Evolutionary conservation across 92 coral and sea anemone genomes (phyloP).

Genomic region (Muricea muricata): DNA sequence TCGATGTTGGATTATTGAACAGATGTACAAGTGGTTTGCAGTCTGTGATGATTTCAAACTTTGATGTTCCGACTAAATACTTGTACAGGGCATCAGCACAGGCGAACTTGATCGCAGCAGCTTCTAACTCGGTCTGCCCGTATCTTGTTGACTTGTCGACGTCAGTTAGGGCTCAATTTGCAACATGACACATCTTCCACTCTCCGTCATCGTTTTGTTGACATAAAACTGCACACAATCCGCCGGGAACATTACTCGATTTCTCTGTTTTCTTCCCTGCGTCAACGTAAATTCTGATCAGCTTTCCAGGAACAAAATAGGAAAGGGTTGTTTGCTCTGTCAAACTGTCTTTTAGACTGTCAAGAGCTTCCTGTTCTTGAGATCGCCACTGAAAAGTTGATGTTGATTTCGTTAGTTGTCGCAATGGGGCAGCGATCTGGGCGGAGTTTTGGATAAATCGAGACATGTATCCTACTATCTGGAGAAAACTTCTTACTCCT

Average conservation of each 20-base stretch:
- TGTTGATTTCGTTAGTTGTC: slow-evolving; percentile 16
- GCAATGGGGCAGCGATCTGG: slow-evolving; percentile 17
- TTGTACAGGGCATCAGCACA: not conserved
- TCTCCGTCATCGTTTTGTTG: not conserved
- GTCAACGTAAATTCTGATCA: not conserved
- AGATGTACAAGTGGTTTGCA: too few relatives aligned
- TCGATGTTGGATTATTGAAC: too few relatives aligned
- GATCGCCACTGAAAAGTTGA: slow-evolving; percentile 32
- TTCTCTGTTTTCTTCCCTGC: not conserved
- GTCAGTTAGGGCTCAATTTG: slow-evolving; percentile 1
- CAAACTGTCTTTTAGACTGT: slow-evolving; percentile 3
- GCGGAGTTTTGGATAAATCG: not conserved
- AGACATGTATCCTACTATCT: not conserved
- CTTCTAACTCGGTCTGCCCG: slow-evolving; percentile 25
- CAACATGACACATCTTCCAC: slow-evolving; percentile 5
- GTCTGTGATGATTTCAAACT: too few relatives aligned
- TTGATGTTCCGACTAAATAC: not conserved
- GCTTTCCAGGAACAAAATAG: not conserved
- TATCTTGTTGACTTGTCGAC: slow-evolving; percentile 7
- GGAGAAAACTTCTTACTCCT: not conserved
- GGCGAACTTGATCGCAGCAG: slow-evolving; percentile 7
- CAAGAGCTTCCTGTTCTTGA: slow-evolving; percentile 19
- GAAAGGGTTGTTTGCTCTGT: not conserved
- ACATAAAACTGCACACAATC: not conserved
- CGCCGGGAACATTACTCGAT: not conserved